Base-by-base conservation (phyloP, 1,140 invertebrate species). In the Drosophila nigromelanica region DNA sequence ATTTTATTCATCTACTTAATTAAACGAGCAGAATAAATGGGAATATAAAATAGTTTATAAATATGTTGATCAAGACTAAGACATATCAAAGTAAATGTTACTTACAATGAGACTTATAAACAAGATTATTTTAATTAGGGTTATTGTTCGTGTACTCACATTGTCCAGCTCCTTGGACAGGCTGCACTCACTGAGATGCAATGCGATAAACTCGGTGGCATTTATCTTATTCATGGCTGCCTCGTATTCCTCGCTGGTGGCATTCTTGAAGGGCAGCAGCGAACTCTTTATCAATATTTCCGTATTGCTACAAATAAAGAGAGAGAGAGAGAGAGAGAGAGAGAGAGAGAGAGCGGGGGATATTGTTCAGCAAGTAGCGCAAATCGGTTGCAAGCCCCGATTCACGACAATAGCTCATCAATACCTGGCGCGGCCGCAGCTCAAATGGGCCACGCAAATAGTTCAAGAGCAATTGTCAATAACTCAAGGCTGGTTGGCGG, bases 91-190 rank as follows among this genome's bases (percentile, higher is more conserved):
- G 0, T 27, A 27, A 5, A 6, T 27, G 27, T 27, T 6, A 6
- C 27, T 27, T 6, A 27, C 27, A 27, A 27, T 27, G 5, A 27
- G 5, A 6, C 27, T 27, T 27, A 27, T 27, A 6, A 6, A 27
- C 5, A 27, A 6, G 0, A 27, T 6, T 27, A 27, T 27, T 27
- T 27, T 27, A 5, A 27, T 27, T 27, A 6, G 4, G 3, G 3
- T 27, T 4, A 4, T 27, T 27, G 3, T 27, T 27, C 5, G 1
- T n/a, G 8, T 76, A 92, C 93, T 93, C 90, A 96, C 96, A 92
- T 95, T 94, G 78, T 97, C 94, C 60, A 97, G 92, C 81, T 97
- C 94, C 52, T 95, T 92, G 63, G 94, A 93, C 62, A 97, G 92
- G 76, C 94, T 95, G 92, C 96, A 97, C 12, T 92, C 92, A 62